These are phyloP conservation scores for Boleophthalmus pectinirostris DNA, from an alignment of 2,113 vertebrate genomes.

Conservation along the genomic window DNA sequence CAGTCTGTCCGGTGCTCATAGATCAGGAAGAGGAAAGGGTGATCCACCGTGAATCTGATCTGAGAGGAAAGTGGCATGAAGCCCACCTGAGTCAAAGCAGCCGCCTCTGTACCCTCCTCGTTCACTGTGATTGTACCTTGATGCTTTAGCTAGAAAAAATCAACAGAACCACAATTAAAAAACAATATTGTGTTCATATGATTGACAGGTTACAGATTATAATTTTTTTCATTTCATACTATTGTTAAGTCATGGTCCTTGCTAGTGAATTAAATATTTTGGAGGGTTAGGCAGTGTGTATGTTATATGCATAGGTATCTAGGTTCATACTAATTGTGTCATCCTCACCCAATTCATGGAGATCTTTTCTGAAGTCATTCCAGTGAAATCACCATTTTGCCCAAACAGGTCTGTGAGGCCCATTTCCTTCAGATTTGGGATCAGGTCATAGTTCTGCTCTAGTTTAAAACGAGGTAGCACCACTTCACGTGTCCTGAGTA, in stretches of 20 bases:
- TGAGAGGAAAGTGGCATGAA: slow-evolving; percentile 97
- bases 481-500: slow-evolving; percentile 88
- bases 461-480: slow-evolving; percentile 91
- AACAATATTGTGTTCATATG: not conserved
- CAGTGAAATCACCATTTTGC: slow-evolving; percentile 82
- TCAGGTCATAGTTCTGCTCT: slow-evolving; percentile 91
- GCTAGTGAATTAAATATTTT: no score
- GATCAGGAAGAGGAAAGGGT: slow-evolving; percentile 92
- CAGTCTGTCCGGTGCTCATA: slow-evolving; percentile 95
- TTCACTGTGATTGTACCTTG: slow-evolving; percentile 95
- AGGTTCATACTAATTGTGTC: not conserved
- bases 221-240: no score
- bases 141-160: slow-evolving; percentile 85
- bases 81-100: slow-evolving; percentile 85
- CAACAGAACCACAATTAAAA: slow-evolving; percentile 2
- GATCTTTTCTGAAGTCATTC: slow-evolving; percentile 85
- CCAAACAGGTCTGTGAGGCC: slow-evolving; percentile 86
- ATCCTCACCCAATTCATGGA: slow-evolving; percentile 84
- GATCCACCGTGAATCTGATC: slow-evolving; percentile 85
- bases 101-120: slow-evolving; percentile 93
- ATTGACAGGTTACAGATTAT: no score
- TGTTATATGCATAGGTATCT: no score
- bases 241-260: no score
- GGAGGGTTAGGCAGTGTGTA: no score
- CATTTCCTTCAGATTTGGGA: slow-evolving; percentile 85